Base-by-base conservation (phyloP, 2,797 vertebrate genomes). In the Melanotaenia maccullochi region DNA sequence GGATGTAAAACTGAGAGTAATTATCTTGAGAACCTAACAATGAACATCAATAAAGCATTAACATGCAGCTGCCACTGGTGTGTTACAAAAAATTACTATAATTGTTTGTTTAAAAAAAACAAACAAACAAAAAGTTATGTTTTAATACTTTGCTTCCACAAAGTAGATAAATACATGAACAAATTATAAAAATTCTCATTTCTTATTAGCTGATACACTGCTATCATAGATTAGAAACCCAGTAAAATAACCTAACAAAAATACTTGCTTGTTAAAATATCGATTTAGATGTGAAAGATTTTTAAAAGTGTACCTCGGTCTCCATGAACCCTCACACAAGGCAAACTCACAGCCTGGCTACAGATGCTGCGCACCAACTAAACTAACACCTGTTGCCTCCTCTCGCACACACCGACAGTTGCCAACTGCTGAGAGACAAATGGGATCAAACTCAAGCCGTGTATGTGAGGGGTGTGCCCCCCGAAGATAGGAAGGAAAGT, bases 241-340 rank as follows among this genome's bases (percentile, higher is more conserved):
- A 44, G 42, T 24, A 22, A 52, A 64, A n/a, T 18, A 38, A 32
- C 20, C n/a, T 16, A 9, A 33, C 4, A 36, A 33, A 54, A 56
- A 24, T 11, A 30, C 8, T 20, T 20, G 35, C 5, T 14, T 30
- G 9, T 35, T 6, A 44, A 33, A 16, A 32, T 5, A 28, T 20
- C 1, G 1, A 20, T 32, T 61, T 11, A 16, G 13, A 54, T 18
- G 8, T 18, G 58, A 68, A 61, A 25, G 11, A 40, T 32, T 78
- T 55, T 2, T 12, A 58, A 42, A 73, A 49, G 65, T 77, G 77
- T 94, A 95, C 95, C 95, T 95, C 95, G 3, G 82, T 84, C 85
- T 96, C 95, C 95, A 96, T 96, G 87, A 87, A 74, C 57, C 7
- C 67, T 47, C 33, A 42, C 11, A n/a, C 64, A 3, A 13, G 40